phyloP scores from a whole-genome alignment of 2,113 vertebrate genomes.

The Hippocampus guttulatus region DNA sequence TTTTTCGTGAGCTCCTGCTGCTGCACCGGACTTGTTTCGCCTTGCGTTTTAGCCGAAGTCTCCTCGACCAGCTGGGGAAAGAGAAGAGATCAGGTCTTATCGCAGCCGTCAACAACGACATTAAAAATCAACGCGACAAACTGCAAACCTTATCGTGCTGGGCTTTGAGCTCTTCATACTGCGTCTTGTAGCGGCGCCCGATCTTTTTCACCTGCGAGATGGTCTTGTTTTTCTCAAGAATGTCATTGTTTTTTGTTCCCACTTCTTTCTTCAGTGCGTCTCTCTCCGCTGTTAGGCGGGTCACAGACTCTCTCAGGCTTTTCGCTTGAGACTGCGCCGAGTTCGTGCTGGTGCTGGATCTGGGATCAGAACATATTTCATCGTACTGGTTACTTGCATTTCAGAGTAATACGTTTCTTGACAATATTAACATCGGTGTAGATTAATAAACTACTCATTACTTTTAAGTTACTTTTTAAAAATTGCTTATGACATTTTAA shows the following conservation, averaged over 20 bases:
- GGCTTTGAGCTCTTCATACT: constrained; percentile 92
- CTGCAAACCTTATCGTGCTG: constrained; percentile 84
- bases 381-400: too few species aligned
- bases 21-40: constrained; percentile 33
- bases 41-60: constrained; percentile 66
- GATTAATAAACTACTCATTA: too few species aligned
- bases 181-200: constrained; percentile 92
- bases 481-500: too few species aligned
- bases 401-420: too few species aligned
- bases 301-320: constrained; percentile 78
- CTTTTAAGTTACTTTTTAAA: too few species aligned
- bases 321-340: constrained; percentile 85
- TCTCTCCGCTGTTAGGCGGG: constrained; percentile 78
- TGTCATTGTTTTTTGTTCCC: constrained; percentile 80
- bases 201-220: constrained; percentile 99
- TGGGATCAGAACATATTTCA: constrained; percentile 9
- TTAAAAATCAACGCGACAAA: neutral
- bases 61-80: constrained; percentile 77
- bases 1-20: constrained; percentile 52
- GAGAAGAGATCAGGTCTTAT: neutral
- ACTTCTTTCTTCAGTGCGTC: constrained; percentile 83
- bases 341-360: constrained; percentile 69
- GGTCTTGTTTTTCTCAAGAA: constrained; percentile 90
- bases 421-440: too few species aligned
- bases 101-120: neutral